A percentile compares a stretch with the other conserved stretches of the same genome.
Conservation (phyloP, 1,140 invertebrate species). For the Notospermus geniculatus region DNA sequence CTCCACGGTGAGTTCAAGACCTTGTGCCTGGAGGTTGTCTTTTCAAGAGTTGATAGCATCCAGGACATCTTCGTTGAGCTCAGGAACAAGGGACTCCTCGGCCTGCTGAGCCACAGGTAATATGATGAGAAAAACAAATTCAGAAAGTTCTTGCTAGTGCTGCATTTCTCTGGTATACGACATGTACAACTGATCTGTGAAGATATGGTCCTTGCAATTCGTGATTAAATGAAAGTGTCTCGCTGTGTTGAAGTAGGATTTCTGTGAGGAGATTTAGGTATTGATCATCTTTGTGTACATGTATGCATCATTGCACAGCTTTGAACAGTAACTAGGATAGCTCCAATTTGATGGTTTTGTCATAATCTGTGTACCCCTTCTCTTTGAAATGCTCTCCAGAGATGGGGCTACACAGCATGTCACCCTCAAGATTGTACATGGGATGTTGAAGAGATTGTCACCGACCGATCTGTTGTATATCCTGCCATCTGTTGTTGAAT, state of each 20-base stretch:
- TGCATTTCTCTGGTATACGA: too few species aligned
- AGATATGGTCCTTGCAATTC: too few species aligned
- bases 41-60: constrained; percentile 38
- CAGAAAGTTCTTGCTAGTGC: too few species aligned
- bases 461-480: constrained; percentile 51
- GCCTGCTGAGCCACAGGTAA: constrained; percentile 47
- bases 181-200: too few species aligned
- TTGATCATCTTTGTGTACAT: too few species aligned
- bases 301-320: too few species aligned
- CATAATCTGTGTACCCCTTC: background rate
- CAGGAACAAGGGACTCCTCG: constrained; percentile 44
- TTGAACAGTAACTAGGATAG: too few species aligned
- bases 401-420: constrained; percentile 57
- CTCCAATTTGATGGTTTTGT: background rate
- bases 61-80: constrained; percentile 50
- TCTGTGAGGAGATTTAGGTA: too few species aligned
- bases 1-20: constrained; percentile 49
- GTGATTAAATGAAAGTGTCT: too few species aligned
- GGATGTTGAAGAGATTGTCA: constrained; percentile 52
- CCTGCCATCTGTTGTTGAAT: constrained; percentile 41
- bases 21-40: constrained; percentile 51
- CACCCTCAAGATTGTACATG: constrained; percentile 61
- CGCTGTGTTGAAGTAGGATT: too few species aligned
- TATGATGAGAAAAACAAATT: too few species aligned
- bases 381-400: constrained; percentile 32